A percentile compares a stretch with the other conserved stretches of the same genome.
These are phyloP conservation scores for Pseudolaguvia tuberculata DNA, from an alignment of 2,113 vertebrate species.

Conservation along the genomic window DNA sequence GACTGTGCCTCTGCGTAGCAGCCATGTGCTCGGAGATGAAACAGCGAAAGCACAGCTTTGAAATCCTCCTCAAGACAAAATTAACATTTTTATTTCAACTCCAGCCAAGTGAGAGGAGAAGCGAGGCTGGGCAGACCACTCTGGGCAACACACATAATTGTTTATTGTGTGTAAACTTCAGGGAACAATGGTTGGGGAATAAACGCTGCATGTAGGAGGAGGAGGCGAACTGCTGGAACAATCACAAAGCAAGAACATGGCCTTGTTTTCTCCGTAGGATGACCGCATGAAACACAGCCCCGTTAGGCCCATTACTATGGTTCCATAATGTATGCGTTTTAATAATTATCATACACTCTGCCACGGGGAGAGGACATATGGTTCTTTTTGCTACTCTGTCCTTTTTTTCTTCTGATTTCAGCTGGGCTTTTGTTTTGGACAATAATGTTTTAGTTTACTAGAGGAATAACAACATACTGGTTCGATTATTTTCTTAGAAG, in stretches of 20 bases:
- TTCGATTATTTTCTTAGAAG: conserved; percentile 3
- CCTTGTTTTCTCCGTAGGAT: conserved; percentile 72
- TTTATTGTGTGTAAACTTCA: conserved; percentile 79
- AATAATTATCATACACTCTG: conserved; percentile 58
- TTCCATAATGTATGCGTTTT: conserved; percentile 68
- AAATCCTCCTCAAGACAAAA: conserved; percentile 79
- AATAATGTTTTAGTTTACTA: conserved; percentile 1
- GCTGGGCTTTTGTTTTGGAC: conserved; percentile 4
- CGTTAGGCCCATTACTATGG: conserved; percentile 68
- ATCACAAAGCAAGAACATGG: conserved; percentile 72
- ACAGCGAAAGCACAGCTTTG: conserved; percentile 71
- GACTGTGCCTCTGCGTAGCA: conserved; percentile 65
- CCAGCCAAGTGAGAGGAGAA: conserved; percentile 70
- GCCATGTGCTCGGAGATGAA: conserved; percentile 70
- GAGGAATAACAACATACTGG: conserved; percentile 6
- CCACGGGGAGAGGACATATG: conserved; percentile 34
- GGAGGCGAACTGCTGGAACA: conserved; percentile 74
- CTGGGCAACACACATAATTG: conserved; percentile 70
- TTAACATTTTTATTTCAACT: conserved; percentile 78
- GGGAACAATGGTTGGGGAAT: conserved; percentile 74
- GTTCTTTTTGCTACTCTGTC: conserved; percentile 25
- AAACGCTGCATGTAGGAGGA: conserved; percentile 75
- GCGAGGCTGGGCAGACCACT: conserved; percentile 68
- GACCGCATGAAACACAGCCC: conserved; percentile 73
- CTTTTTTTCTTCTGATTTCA: conserved; percentile 15